Evolutionary conservation across 1,140 invertebrate genomes (phyloP), one percentile per base, ranked within the genome.

Genomic region (Caenorhabditis brenneri): DNA sequence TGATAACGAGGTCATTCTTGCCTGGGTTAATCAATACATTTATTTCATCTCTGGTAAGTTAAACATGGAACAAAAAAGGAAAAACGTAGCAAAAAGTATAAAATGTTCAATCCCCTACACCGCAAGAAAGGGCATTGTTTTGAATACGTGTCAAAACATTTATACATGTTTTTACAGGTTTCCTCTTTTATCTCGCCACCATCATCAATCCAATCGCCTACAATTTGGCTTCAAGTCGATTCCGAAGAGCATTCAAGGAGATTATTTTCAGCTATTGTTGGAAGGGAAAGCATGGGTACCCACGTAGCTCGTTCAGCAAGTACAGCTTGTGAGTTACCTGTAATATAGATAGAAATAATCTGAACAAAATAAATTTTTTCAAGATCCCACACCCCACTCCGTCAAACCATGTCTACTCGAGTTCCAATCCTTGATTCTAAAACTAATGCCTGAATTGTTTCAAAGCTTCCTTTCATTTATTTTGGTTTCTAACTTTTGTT

Each of bases 151-250:
- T 48, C 49, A 51, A 16, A 51, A 51, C 24, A 55, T 55, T n/a
- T n/a, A 51, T n/a, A 51, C 22, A 55, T 15, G 22, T 1, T 27
- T 29, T n/a, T 55, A 27, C 42, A 84, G 86, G 86, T 33, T 39
- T 90, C 16, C 86, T 89, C 1, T 91, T 91, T 81, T 91, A 91
- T 65, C 85, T 91, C 10, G 91, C 89, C 60, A 87, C 90, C 24
- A 91, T 91, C 24, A 88, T 91, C 36, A 91, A 91, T 83, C 91
- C 91, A 0, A 88, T 91, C 31, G 83, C 91, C 4, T 91, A 91
- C 85, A 91, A 91, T 69, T 88, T 91, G 16, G 91, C 91, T 88
- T 91, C 91, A 1, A 83, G 90, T 48, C 90, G 91, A 81, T 91
- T 91, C 80, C 86, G 91, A 80, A 88, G 90, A 74, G 91, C 91